Base-by-base conservation (phyloP, 2,113 vertebrate genomes). In the Oreochromis spilurus region DNA sequence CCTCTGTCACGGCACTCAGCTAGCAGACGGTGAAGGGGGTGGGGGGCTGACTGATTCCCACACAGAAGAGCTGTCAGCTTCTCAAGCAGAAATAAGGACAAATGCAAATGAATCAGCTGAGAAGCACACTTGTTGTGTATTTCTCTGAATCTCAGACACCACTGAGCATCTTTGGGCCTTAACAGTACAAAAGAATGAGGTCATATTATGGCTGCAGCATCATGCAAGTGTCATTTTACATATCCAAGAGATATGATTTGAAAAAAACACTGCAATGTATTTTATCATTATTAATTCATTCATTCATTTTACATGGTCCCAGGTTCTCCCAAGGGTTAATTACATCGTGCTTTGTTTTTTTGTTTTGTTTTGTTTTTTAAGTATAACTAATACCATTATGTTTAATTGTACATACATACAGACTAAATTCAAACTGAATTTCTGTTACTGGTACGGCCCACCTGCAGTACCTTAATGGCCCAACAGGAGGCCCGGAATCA, bases 81-180 rank as follows among this genome's bases (percentile, higher is more conserved):
- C 54, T 84, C 79, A 14, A n/a, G 60, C 67, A 82, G 50, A 85
- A 94, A 94, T 72, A 94, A 87, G 93, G 92, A 65, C 86, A 88
- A 52, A 93, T 92, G 91, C 91, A 93, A 92, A 94, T 93, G 83
- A 84, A 38, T 90, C 87, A 91, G 91, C 85, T 90, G 90, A 85
- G 6, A 83, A 82, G 17, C 16, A 26, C 12, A 67, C 60, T 83
- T 79, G 48, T 38, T 78, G 45, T 48, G 43, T 16, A 70, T 90
- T 84, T 87, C 17, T 88, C 57, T 84, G 54, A 55, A 92, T 88
- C 62, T 85, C 57, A 75, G 75, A 91, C 57, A 9, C 40, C 70
- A 4, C 5, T 78, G 62, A 67, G 70, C 79, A 79, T 82, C 70
- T 60, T 52, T 9, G 17, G 12, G 34, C 29, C 34, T 48, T 9